Conservation (phyloP, 2,888 invertebrate genomes). For the Heliothis peltigera region DNA sequence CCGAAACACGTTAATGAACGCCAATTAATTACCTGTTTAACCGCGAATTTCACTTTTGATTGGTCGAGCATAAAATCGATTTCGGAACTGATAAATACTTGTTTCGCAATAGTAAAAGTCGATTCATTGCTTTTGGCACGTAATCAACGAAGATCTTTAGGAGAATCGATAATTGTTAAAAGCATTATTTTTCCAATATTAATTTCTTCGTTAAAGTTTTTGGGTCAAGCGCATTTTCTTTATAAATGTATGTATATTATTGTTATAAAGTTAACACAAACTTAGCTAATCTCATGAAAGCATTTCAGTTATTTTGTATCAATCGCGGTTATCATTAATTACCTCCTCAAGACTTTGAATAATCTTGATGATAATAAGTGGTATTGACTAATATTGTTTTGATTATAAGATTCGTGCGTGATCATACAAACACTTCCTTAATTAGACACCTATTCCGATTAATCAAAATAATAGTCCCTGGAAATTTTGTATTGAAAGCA, state of each 20-base stretch:
- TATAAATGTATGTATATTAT: neutral
- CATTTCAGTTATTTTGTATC: constrained; percentile 50
- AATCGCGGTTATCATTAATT: constrained; percentile 62
- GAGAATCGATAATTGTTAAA: constrained; percentile 13
- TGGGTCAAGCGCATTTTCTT: neutral
- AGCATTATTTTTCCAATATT: constrained; percentile 2
- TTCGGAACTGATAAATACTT: constrained; percentile 67
- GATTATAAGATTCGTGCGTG: constrained; percentile 57
- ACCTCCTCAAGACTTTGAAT: constrained; percentile 63
- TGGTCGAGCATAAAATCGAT: constrained; percentile 70
- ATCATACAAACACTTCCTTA: constrained; percentile 49
- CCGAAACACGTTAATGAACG: constrained; percentile 53
- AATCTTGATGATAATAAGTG: constrained; percentile 65
- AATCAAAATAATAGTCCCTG: constrained; percentile 20
- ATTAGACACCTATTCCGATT: constrained; percentile 38
- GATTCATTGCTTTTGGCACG: constrained; percentile 57
- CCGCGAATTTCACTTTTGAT: constrained; percentile 69
- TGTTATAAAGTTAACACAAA: constrained; percentile 18
- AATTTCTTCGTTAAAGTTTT: constrained; percentile 2
- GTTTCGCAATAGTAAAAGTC: constrained; percentile 71
- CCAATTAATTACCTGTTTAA: constrained; percentile 64
- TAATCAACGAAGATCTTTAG: constrained; percentile 35
- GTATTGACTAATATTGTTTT: constrained; percentile 65
- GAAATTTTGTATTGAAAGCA: constrained; percentile 14
- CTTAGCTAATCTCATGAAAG: constrained; percentile 38